Evolutionary conservation across 2,888 invertebrate genomes (phyloP).

Genomic region (Rhagium mordax): DNA sequence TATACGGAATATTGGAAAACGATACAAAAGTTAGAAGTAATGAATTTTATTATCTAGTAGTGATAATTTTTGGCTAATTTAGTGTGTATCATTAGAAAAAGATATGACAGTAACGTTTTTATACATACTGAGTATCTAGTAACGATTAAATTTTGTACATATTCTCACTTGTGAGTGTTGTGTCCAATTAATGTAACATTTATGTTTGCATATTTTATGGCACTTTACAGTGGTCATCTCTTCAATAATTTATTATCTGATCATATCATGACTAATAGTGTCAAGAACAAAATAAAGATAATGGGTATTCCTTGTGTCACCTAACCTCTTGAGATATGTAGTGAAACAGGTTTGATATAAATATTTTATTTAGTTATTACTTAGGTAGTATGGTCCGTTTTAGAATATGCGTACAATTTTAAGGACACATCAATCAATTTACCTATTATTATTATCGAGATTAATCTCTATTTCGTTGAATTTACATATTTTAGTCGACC

Average conservation of each 20-base stretch:
- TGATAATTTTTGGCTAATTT: background rate
- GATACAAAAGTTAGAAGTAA: background rate
- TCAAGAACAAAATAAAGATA: background rate
- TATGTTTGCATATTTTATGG: background rate
- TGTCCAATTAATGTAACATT: no score
- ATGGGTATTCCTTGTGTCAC: background rate
- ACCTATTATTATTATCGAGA: no score
- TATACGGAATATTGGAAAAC: background rate
- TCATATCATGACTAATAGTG: conserved; percentile 8
- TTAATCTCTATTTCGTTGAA: no score
- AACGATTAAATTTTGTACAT: conserved; percentile 3
- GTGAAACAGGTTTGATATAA: background rate
- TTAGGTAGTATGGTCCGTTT: background rate
- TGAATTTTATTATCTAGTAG: background rate
- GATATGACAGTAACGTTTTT: conserved; percentile 2
- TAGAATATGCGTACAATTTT: background rate
- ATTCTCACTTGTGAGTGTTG: no score
- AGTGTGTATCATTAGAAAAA: background rate
- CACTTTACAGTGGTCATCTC: background rate
- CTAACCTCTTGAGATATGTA: background rate
- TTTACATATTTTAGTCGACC: no score
- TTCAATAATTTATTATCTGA: background rate
- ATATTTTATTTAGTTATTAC: background rate
- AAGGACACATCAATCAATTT: background rate
- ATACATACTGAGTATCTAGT: no score